Base-by-base conservation (phyloP, 2,113 vertebrate genomes). In the Clarias magur region DNA sequence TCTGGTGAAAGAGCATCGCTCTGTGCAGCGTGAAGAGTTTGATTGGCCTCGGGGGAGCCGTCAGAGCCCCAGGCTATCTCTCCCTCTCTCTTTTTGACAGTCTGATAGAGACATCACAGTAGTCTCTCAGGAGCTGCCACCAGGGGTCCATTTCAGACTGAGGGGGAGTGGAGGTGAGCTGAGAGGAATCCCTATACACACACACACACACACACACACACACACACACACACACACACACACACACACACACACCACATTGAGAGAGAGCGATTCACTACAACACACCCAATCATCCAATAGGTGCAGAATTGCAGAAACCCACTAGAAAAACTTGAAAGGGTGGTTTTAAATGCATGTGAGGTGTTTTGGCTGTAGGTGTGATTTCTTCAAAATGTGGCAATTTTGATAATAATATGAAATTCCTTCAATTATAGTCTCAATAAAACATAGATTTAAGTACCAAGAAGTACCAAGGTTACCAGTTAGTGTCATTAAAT, bases 61-160 rank as follows among this genome's bases (percentile, higher is more conserved):
- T 89, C 89, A 92, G 90, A 94, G 95, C 95, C 95, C 94, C 91
- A 88, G 95, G 95, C 95, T 93, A 94, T 95, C 95, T 95, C 92
- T 81, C 79, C 62, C 83, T 60, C 83, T 85, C 83, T 85, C 34
- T 85, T n/a, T 95, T 93, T 95, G 95, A 95, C 95, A 95, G 94
- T 93, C 94, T 95, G 95, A 96, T 95, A 95, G 94, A 96, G 95
- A 95, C 95, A 95, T 95, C 95, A 95, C 92, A 92, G 91, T 91
- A 92, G 89, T 95, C 95, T 95, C 95, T 91, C 93, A 95, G 95
- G 95, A 95, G 91, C 93, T 94, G 94, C 95, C 93, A 94, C 93
- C 93, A 94, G 94, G 95, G 94, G 94, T 94, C 94, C 91, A 86
- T 94, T 96, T 96, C 95, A 95, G 95, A 95, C 94, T 91, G 91